These are phyloP conservation scores for Paracentrotus lividus DNA, from an alignment of 53 echinoderm and acorn worm genomes.

Conservation along the genomic window DNA sequence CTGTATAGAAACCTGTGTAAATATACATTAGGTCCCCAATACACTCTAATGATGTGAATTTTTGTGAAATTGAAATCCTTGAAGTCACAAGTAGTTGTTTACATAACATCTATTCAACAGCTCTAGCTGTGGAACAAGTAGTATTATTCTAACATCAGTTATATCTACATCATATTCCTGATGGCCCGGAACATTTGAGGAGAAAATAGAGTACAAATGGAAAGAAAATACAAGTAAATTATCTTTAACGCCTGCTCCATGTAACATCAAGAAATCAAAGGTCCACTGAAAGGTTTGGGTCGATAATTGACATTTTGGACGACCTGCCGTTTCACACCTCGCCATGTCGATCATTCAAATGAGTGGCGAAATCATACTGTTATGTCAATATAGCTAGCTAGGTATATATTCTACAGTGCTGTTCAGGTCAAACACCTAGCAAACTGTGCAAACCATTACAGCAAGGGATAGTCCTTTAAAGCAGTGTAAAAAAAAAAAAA, in stretches of 20 bases:
- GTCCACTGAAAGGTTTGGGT: constrained; percentile 15
- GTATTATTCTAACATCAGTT: constrained; percentile 19
- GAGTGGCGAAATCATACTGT: constrained; percentile 35
- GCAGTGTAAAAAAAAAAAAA: too few relatives aligned
- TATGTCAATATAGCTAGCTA: constrained; percentile 9
- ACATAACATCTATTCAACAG: constrained; percentile 17
- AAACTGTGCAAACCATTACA: background rate
- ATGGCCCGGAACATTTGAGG: constrained; percentile 23
- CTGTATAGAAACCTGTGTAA: background rate
- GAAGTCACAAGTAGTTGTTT: constrained; percentile 18
- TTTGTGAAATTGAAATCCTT: background rate
- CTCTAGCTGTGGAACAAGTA: background rate
- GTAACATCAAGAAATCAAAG: constrained; percentile 40
- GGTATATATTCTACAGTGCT: background rate
- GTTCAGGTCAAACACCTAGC: background rate
- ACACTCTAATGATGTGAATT: constrained; percentile 25
- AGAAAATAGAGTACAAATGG: constrained; percentile 37
- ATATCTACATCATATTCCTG: constrained; percentile 14
- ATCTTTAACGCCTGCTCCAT: constrained; percentile 16
- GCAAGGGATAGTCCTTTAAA: background rate
- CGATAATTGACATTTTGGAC: constrained; percentile 45
- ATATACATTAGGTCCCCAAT: constrained; percentile 16
- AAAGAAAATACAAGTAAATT: constrained; percentile 53
- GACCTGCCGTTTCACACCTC: constrained; percentile 22
- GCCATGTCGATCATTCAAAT: background rate